Base-by-base conservation (phyloP, 2,888 invertebrate genomes). In the Steinernema carpocapsae region DNA sequence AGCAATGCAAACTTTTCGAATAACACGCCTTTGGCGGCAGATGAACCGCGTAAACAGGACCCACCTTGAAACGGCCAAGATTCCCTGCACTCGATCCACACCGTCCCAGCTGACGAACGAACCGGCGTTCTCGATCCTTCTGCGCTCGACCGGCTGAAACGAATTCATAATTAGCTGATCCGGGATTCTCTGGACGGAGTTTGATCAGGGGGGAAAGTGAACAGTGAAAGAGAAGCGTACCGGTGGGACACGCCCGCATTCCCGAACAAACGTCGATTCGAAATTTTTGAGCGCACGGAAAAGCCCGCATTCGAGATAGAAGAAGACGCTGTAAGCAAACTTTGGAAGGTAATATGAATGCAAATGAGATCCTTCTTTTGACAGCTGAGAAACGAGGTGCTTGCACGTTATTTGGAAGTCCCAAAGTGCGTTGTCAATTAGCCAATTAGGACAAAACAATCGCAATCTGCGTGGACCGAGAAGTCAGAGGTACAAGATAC, bases 61-160 rank as follows among this genome's bases (percentile, higher is more conserved):
- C 32, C 56, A 82, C 82, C 82, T 74, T 42, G 82, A 82, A n/a
- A 82, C 81, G 4, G 82, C 81, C n/a, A 82, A 74, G 17, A 82
- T 76, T n/a, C 82, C 82, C 71, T 82, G 78, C 12, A 82, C 78
- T n/a, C 82, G 74, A 22, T 77, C 78, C n/a, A 78, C 75, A 4
- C 76, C 79, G 73, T 78, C 75, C 32, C 76, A 77, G 73, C 94
- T 93, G 71, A 97, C 94, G 87, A 94, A 94, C 22, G 97, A 96
- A 70, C 97, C 97, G 32, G 96, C 95, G 87, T 94, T 94, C 87
- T 93, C 93, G 84, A 97, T 97, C 79, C 96, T 91, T 87, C 93
- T 94, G 75, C 93, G 92, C 90, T 97, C 96, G 83, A 94, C 91
- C 81, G 93, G 92, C 93, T 94, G 86, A 52, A 77, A 73, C 19